Evolutionary conservation across 2,888 invertebrate species (phyloP).

Genomic region (Venusia cambrica): DNA sequence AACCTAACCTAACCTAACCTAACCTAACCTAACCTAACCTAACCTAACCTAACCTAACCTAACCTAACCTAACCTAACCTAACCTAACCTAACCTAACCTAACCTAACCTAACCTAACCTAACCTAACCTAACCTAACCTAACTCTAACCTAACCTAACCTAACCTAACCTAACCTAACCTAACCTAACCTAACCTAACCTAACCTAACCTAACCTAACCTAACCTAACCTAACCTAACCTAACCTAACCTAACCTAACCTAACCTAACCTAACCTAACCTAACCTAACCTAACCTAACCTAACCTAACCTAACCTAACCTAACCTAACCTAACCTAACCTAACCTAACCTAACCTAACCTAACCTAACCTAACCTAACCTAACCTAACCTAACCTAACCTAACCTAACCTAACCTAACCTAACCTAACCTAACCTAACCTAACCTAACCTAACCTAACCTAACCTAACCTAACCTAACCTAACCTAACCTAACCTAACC

Average conservation of each 20-base stretch:
- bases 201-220: constrained; percentile 14
- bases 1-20: constrained; percentile 5
- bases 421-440: background rate
- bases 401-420: constrained; percentile 9
- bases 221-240: constrained; percentile 14
- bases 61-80: background rate
- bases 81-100: background rate
- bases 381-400: constrained; percentile 14
- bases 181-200: constrained; percentile 16
- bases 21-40: no score
- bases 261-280: constrained; percentile 14
- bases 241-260: constrained; percentile 14
- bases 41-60: constrained; percentile 1
- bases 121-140: constrained; percentile 6
- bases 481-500: background rate
- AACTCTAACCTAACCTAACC: constrained; percentile 12
- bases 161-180: constrained; percentile 16
- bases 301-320: constrained; percentile 13
- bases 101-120: constrained; percentile 5
- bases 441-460: background rate
- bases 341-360: constrained; percentile 10
- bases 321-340: constrained; percentile 14
- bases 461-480: background rate
- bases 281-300: constrained; percentile 14
- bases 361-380: constrained; percentile 13